Base-by-base conservation (phyloP, 2,888 invertebrate species). In the Ophioninae sp. region DNA sequence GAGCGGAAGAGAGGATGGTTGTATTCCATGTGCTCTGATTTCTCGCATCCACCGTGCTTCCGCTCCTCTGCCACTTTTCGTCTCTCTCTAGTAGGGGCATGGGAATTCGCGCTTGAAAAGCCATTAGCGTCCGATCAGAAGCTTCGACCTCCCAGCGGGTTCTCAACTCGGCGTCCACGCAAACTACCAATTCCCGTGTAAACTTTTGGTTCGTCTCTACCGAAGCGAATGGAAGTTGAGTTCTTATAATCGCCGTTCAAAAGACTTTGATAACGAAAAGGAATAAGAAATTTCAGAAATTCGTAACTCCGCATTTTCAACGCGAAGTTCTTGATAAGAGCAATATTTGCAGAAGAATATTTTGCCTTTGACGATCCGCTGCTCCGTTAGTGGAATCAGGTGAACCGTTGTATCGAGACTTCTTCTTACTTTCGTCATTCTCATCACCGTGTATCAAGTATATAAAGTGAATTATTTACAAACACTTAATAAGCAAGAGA, bases 111-210 rank as follows among this genome's bases (percentile, higher is more conserved):
- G 75, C 83, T 86, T 80, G 88, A 79, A 87, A 88, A 88, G 86
- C 89, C 88, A 89, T 89, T 89, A 89, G 86, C 86, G 86, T 86
- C 88, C 82, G 78, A 67, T 72, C 17, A 73, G 62, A 69, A 72
- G 69, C 73, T 79, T 82, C 77, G 64, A 41, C 62, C 56, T 68
- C 65, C 23, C 56, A 73, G 67, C 57, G 39, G 65, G 23, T 65
- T 57, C 65, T 68, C 67, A 77, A 59, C 41, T 44, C 39, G 6
- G n/a, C 50, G 37, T n/a, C 39, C 20, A 6, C 50, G 13, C 17
- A 50, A 50, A 50, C 44, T 70, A 7, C 69, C 20, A 56, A 30
- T 56, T 70, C 56, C 37, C n/a, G 0, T 30, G 70, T 70, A 37
- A 57, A 37, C 37, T 57, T 37, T 70, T n/a, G 10, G 30, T 70